These are phyloP conservation scores for Hypomecis punctinalis DNA, from an alignment of 2,888 invertebrate genomes.

Conservation along the genomic window DNA sequence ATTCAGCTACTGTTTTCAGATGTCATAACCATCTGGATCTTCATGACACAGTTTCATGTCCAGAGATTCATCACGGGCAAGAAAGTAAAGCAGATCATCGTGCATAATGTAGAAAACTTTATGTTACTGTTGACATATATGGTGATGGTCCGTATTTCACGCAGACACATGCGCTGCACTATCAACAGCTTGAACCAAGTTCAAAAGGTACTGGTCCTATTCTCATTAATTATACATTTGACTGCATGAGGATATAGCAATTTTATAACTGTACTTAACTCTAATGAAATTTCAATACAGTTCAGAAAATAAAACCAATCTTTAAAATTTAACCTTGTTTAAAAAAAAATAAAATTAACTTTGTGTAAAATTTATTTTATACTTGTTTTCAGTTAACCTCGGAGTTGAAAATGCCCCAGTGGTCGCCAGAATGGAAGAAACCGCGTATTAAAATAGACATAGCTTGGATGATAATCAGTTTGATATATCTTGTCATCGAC, in stretches of 20 bases:
- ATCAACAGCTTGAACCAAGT: neutral
- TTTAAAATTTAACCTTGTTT: no score
- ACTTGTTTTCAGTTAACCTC: neutral
- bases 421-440: neutral
- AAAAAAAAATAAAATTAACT: no score
- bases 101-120: no score
- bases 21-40: neutral
- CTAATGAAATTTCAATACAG: no score
- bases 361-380: no score
- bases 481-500: no score
- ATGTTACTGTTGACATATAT: neutral
- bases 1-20: neutral
- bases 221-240: no score
- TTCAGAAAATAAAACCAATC: no score
- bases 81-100: neutral
- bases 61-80: no score
- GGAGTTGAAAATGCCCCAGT: neutral
- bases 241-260: no score
- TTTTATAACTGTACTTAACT: no score
- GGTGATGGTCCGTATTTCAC: neutral
- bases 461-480: neutral
- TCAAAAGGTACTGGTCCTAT: neutral
- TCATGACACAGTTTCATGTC: neutral
- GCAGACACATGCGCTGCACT: neutral
- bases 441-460: neutral